Conservation (phyloP, 2,797 vertebrate species). For the Takifugu rubripes region DNA sequence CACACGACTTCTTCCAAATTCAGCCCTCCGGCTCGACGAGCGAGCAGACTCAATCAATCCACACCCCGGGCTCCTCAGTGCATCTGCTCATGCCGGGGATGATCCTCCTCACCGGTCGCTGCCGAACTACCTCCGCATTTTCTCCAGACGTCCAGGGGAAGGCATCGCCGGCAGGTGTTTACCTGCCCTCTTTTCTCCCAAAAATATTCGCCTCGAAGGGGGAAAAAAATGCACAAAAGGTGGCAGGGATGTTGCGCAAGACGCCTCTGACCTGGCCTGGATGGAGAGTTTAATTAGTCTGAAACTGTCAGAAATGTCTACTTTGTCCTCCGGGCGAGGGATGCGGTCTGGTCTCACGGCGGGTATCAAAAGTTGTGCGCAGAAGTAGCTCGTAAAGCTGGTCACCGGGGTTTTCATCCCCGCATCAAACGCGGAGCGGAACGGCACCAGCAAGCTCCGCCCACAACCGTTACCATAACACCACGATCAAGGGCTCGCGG, state of each 20-base stretch:
- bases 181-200: background rate
- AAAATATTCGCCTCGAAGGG: conserved; percentile 22
- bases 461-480: conserved; percentile 51
- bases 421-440: conserved; percentile 44
- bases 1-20: conserved; percentile 44
- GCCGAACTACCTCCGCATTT: conserved; percentile 25
- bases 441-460: conserved; percentile 52
- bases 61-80: conserved; percentile 40
- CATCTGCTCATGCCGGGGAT: conserved; percentile 22
- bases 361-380: conserved; percentile 41
- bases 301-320: background rate
- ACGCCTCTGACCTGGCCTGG: conserved; percentile 50
- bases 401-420: conserved; percentile 41
- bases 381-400: conserved; percentile 12
- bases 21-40: conserved; percentile 27
- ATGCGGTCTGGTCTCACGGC: background rate
- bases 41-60: conserved; percentile 34
- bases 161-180: conserved; percentile 7
- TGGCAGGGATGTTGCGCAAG: conserved; percentile 30
- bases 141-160: conserved; percentile 5
- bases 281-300: conserved; percentile 11
- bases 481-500: conserved; percentile 8
- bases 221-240: conserved; percentile 23
- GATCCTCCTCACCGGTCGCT: conserved; percentile 13
- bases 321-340: background rate